A percentile compares a stretch with the other conserved stretches of the same genome.
These are phyloP conservation scores for Conopomorpha cramerella DNA, from an alignment of 1,140 invertebrate species.

Conservation along the genomic window DNA sequence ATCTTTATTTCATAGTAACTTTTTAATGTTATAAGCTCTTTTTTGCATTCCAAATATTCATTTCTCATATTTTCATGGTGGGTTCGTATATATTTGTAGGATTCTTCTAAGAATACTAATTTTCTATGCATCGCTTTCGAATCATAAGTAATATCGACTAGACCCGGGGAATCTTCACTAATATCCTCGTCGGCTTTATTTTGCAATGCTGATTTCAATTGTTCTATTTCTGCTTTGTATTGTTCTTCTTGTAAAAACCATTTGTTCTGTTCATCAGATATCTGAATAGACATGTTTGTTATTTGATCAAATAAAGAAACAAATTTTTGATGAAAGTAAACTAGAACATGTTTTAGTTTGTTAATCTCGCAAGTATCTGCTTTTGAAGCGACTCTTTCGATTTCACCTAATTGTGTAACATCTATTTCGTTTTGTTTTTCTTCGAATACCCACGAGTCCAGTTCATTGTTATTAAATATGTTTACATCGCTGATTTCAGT, in stretches of 20 bases:
- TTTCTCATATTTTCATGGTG: conserved; percentile 42
- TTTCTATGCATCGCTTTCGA: conserved; percentile 25
- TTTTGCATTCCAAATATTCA: conserved; percentile 37
- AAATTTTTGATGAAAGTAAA: conserved; percentile 49
- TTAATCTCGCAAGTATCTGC: not conserved
- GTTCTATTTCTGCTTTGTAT: conserved; percentile 46
- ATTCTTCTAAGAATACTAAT: conserved; percentile 40
- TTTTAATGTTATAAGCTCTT: conserved; percentile 18
- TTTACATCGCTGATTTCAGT: conserved; percentile 7
- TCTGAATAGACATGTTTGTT: conserved; percentile 25
- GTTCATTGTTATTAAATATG: conserved; percentile 17
- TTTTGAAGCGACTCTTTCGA: not conserved
- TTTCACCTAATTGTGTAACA: conserved; percentile 17
- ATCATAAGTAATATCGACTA: conserved; percentile 14
- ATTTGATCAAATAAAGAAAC: conserved; percentile 39
- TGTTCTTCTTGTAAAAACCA: conserved; percentile 45
- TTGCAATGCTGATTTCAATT: conserved; percentile 26
- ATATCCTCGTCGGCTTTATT: conserved; percentile 25
- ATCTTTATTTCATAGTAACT: conserved; percentile 38
- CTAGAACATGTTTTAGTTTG: conserved; percentile 33
- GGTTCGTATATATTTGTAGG: conserved; percentile 37
- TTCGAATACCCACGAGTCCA: conserved; percentile 26
- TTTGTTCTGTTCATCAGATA: conserved; percentile 28
- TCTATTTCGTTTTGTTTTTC: conserved; percentile 17
- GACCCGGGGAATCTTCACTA: conserved; percentile 31